Conservation (phyloP, 92 coral and sea anemone species). For the Phenganax stokvisi region DNA sequence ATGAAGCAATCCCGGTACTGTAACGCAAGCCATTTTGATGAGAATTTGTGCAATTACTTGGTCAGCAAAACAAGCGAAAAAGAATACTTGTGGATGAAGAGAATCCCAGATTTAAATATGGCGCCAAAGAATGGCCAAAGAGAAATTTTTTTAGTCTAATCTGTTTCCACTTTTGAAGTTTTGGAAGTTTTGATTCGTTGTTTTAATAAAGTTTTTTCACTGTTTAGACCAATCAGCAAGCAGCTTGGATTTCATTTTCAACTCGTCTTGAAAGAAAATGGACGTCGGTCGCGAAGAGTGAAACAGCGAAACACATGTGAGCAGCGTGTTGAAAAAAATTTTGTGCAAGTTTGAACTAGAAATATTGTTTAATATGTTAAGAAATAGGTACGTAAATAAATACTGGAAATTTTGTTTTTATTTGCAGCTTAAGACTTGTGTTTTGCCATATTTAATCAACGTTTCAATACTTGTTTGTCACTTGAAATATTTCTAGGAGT, state of each 20-base stretch:
- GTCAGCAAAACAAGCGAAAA: no score
- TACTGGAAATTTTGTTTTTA: background rate
- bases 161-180: background rate
- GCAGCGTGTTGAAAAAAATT: background rate
- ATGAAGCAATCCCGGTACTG: constrained; percentile 68
- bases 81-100: no score
- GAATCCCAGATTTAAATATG: no score
- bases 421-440: background rate
- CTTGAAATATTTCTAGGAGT: background rate
- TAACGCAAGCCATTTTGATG: constrained; percentile 76
- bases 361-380: background rate
- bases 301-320: no score
- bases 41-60: background rate
- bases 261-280: background rate
- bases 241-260: background rate
- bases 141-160: background rate
- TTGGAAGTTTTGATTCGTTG: background rate
- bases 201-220: background rate
- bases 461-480: background rate
- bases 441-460: background rate
- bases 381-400: background rate
- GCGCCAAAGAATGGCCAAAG: no score
- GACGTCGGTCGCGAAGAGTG: constrained; percentile 6
- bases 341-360: background rate
- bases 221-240: background rate